Evolutionary conservation across 2,888 invertebrate genomes (phyloP), one percentile per base, ranked within the genome.

Genomic region (Stenoptilia bipunctidactyla): DNA sequence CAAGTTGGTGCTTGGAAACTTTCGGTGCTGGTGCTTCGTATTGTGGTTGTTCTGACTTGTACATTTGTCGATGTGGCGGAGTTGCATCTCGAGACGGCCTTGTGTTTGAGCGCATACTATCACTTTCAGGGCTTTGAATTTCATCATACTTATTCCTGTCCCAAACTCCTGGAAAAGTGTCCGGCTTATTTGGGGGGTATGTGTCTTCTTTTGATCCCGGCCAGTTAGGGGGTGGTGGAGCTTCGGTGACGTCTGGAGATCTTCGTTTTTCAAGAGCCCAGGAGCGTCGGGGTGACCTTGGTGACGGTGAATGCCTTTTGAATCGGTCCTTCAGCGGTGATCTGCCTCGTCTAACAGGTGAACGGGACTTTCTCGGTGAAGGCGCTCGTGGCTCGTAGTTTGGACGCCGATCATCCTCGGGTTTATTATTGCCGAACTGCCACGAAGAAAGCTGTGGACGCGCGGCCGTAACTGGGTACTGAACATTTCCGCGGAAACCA

Each of bases 221-320:
- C 80, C 79, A 79, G 1, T 51, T 36, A 0, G 80, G 79, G 0
- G 80, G 77, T 0, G 76, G 79, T 0, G 80, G 80, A 0, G 74
- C 65, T 13, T 69, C 67, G 1, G 50, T 48, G 1, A 48, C 39
- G 3, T 67, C 66, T 1, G 77, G 71, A 43, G 75, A 76, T 39
- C 60, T 53, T 2, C 76, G 68, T 46, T 77, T 79, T 43, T 82
- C 80, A 1, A 74, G 50, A 1, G 76, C 79, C 80, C 80, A 82
- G 1, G 80, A 77, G 1, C 80, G 73, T 2, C 76, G 60, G 13
- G 79, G 77, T 0, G 76, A 74, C 13, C 63, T 58, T 1, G 76
- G 71, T 0, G 77, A 75, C 0, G 68, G 69, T 0, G 79, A 77
- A 40, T 68, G 66, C 2, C 69, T 61, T 42, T 63, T 66, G 45